Conservation (phyloP, 1,140 invertebrate species). For the Euschistus heros region DNA sequence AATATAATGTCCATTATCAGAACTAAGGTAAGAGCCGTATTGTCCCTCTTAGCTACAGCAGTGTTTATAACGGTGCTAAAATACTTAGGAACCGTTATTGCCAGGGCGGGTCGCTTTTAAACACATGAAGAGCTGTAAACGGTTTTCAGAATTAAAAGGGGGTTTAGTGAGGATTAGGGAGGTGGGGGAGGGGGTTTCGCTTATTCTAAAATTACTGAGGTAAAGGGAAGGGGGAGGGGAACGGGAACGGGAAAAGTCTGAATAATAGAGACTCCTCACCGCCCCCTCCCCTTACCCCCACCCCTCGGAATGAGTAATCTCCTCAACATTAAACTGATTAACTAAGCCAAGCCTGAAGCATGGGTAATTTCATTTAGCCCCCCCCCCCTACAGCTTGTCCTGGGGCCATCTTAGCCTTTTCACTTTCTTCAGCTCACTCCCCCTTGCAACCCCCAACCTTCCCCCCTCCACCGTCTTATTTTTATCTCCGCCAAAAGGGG, state of each 20-base stretch:
- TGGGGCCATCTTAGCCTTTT: neutral
- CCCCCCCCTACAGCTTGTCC: neutral
- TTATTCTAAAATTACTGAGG: neutral
- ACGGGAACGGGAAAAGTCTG: neutral
- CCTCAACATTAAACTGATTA: constrained; percentile 6
- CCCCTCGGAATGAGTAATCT: constrained; percentile 7
- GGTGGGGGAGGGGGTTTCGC: neutral
- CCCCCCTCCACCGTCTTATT: neutral
- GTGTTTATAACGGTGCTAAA: too few species aligned
- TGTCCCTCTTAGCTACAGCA: too few species aligned
- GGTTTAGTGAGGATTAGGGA: neutral
- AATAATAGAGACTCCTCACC: neutral
- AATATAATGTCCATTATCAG: too few species aligned
- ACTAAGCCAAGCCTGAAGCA: constrained; percentile 2
- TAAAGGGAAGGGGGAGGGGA: neutral
- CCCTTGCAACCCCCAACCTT: neutral
- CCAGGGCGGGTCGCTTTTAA: too few species aligned
- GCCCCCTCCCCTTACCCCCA: too few species aligned
- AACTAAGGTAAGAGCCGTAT: too few species aligned
- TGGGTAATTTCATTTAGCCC: constrained; percentile 5
- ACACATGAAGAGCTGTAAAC: too few species aligned
- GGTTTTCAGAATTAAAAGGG: neutral
- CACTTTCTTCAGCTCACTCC: neutral
- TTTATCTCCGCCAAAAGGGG: neutral
- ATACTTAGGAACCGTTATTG: too few species aligned